phyloP scores from a whole-genome alignment of 2,797 vertebrate species.

The Melanotaenia maccullochi region DNA sequence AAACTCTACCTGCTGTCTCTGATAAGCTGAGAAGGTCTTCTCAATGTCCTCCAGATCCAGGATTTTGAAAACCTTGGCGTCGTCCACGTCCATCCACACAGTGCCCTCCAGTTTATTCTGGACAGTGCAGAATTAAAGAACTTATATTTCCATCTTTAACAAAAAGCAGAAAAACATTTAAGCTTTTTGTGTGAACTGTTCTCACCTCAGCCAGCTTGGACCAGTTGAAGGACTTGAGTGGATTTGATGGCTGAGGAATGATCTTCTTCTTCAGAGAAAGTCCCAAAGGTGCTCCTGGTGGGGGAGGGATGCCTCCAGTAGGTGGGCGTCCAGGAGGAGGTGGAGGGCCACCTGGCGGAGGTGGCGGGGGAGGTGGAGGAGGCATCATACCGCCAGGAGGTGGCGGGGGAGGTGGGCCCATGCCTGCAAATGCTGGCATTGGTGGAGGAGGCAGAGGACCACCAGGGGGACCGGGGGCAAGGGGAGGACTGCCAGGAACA shows the following conservation, averaged over 20 bases:
- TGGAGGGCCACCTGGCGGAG: conserved; percentile 89
- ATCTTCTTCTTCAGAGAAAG: conserved; percentile 90
- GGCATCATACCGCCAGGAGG: conserved; percentile 83
- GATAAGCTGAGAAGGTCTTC: conserved; percentile 98
- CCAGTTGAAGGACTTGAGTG: conserved; percentile 99
- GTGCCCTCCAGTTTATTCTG: conserved; percentile 97
- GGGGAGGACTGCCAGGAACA: conserved; percentile 83
- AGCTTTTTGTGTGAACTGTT: not conserved
- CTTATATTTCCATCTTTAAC: not conserved
- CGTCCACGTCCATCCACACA: conserved; percentile 94
- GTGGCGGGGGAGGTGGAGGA: conserved; percentile 81
- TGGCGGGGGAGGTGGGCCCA: conserved; percentile 74
- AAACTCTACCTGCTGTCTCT: conserved; percentile 95
- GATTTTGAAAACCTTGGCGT: conserved; percentile 92
- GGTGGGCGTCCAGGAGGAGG: conserved; percentile 88
- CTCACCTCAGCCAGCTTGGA: conserved; percentile 94
- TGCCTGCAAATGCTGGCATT: conserved; percentile 73
- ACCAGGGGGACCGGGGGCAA: conserved; percentile 78
- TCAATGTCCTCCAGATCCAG: conserved; percentile 96
- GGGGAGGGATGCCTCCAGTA: conserved; percentile 86
- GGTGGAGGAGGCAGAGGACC: conserved; percentile 82
- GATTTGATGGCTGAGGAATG: conserved; percentile 92
- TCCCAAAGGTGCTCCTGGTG: conserved; percentile 90
- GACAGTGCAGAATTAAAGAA: conserved; percentile 18
- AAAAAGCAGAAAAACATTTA: not conserved